Conservation (phyloP, 1,140 invertebrate species). For the Cotesia chilonis region DNA sequence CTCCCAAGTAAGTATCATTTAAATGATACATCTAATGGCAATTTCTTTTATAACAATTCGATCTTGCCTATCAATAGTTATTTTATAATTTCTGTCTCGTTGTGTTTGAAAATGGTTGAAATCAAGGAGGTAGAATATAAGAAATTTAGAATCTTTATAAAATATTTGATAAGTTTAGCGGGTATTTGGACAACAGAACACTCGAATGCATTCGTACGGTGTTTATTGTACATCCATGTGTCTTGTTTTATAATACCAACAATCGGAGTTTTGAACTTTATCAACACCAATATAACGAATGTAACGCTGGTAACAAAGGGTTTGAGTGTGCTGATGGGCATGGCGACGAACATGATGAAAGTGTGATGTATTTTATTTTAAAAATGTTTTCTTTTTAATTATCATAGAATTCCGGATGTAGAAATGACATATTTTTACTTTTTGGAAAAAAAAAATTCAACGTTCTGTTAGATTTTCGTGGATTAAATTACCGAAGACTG, state of each 20-base stretch:
- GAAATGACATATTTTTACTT: not conserved
- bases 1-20: too few relatives aligned
- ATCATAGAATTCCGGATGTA: not conserved
- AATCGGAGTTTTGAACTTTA: conserved; percentile 27
- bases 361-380: not conserved
- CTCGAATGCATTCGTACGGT: not conserved
- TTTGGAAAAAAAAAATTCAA: too few relatives aligned
- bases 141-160: not conserved
- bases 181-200: conserved; percentile 8
- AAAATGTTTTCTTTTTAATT: not conserved
- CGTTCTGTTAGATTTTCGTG: too few relatives aligned
- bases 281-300: conserved; percentile 25
- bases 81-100: too few relatives aligned
- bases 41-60: too few relatives aligned
- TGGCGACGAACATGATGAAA: conserved; percentile 29
- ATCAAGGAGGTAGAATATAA: too few relatives aligned
- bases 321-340: conserved; percentile 24
- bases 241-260: not conserved
- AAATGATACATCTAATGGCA: too few relatives aligned
- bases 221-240: conserved; percentile 4
- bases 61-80: not conserved
- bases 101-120: too few relatives aligned
- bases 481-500: too few relatives aligned
- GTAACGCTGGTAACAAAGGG: conserved; percentile 30
- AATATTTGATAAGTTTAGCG: not conserved